Evolutionary conservation across 2,797 vertebrate species (phyloP).

Genomic region (Octomys mimax): DNA sequence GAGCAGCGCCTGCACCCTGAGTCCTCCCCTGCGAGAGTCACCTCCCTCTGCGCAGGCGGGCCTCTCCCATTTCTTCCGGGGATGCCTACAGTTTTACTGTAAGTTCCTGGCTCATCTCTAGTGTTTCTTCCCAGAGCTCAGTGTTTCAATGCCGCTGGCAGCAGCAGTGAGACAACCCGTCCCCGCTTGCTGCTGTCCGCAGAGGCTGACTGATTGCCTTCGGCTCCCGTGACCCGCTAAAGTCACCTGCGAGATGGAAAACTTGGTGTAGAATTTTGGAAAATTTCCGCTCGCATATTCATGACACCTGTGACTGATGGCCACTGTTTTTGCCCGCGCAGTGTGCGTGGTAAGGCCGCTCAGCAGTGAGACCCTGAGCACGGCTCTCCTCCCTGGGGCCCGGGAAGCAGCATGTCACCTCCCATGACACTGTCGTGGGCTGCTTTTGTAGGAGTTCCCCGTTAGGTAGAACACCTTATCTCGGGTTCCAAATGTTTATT

Average conservation of each 20-base stretch:
- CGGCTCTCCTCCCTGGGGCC: accelerated
- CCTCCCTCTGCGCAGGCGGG: accelerated
- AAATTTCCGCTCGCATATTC: background rate
- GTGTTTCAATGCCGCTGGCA: background rate
- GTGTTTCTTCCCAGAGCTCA: background rate
- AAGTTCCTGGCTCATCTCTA: background rate
- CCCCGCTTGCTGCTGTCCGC: background rate
- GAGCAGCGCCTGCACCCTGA: accelerated
- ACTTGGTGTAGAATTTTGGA: background rate
- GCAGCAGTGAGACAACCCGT: background rate
- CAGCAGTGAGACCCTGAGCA: accelerated
- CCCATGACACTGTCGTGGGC: background rate
- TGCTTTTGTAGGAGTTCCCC: background rate
- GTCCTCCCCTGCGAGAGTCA: accelerated
- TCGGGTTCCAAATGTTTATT: background rate
- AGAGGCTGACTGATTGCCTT: background rate
- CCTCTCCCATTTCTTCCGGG: background rate
- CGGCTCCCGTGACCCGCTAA: background rate
- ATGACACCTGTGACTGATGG: background rate
- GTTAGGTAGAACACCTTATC: background rate
- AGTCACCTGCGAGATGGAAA: background rate
- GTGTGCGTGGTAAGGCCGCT: too few species aligned
- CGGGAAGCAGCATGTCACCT: background rate
- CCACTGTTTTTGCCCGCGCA: background rate
- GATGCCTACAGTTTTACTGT: accelerated